A percentile compares a stretch with the other conserved stretches of the same genome.
Conservation (phyloP, 2,797 vertebrate genomes). For the Agapornis canus region DNA sequence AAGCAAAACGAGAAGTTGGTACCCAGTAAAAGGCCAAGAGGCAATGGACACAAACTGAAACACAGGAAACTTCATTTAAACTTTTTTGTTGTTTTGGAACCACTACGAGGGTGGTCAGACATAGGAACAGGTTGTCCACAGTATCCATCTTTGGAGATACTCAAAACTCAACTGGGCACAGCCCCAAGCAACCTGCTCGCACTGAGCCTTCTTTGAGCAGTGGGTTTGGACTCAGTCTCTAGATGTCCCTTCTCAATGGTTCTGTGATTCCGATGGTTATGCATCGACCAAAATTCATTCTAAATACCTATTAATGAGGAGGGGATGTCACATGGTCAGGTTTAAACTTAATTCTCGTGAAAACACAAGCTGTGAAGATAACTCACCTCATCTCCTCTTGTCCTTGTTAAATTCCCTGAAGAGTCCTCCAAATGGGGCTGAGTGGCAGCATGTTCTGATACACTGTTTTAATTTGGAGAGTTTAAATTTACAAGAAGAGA, state of each 20-base stretch:
- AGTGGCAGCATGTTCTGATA: conserved; percentile 61
- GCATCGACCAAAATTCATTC: background rate
- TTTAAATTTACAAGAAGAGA: conserved; percentile 23
- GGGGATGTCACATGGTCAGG: background rate
- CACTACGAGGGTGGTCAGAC: background rate
- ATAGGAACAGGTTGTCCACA: background rate
- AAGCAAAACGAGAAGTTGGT: background rate
- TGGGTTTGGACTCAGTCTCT: background rate
- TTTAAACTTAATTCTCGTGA: background rate
- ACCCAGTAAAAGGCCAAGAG: background rate
- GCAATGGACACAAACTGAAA: background rate
- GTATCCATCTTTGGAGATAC: background rate
- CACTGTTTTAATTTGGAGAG: conserved; percentile 53
- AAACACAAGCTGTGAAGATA: background rate
- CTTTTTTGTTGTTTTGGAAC: background rate
- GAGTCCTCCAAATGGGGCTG: conserved; percentile 77
- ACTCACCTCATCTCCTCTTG: conserved; percentile 81
- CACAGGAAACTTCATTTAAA: background rate
- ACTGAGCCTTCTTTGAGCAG: background rate
- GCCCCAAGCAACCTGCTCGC: background rate
- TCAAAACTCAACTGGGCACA: background rate
- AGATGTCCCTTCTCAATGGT: background rate
- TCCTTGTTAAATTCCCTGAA: conserved; percentile 71
- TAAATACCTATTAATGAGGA: background rate
- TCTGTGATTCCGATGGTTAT: background rate